phyloP scores from a whole-genome alignment of 2,888 invertebrate species.

The Lordiphosa andalusiaca region DNA sequence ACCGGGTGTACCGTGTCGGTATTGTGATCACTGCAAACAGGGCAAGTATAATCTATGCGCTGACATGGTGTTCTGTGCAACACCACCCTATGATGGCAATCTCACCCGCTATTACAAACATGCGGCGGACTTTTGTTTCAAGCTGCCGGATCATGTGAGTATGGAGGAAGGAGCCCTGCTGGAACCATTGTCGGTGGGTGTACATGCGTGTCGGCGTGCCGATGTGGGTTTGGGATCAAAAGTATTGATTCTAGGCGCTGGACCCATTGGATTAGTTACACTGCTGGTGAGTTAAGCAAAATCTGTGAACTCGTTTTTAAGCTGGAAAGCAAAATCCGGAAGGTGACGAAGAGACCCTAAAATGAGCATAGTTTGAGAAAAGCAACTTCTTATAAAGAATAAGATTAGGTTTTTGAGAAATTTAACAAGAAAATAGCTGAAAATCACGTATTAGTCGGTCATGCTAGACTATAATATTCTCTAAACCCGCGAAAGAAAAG shows the following conservation, averaged over 20 bases:
- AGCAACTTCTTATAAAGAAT: too few relatives aligned
- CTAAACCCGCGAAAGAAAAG: too few relatives aligned
- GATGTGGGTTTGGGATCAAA: constrained; percentile 86
- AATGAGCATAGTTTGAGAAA: too few relatives aligned
- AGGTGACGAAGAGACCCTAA: too few relatives aligned
- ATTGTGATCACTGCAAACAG: constrained; percentile 90
- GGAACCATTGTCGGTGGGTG: constrained; percentile 96
- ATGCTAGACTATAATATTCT: too few relatives aligned
- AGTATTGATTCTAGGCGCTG: constrained; percentile 90
- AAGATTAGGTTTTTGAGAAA: too few relatives aligned
- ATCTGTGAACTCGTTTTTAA: background rate
- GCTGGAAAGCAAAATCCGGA: too few relatives aligned
- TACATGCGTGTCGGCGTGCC: constrained; percentile 94
- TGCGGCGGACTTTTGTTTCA: constrained; percentile 93
- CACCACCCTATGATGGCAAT: constrained; percentile 95
- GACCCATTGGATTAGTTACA: constrained; percentile 93
- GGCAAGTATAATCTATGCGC: constrained; percentile 95
- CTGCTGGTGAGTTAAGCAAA: constrained; percentile 81
- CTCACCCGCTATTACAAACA: constrained; percentile 93
- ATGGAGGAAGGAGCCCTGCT: constrained; percentile 96
- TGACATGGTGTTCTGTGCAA: constrained; percentile 95
- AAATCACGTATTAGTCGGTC: too few relatives aligned
- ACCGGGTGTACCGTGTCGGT: constrained; percentile 94
- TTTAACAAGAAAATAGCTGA: too few relatives aligned
- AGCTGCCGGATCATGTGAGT: constrained; percentile 92